Evolutionary conservation across 2,888 invertebrate species (phyloP).

Genomic region (Coleophora flavipennella): DNA sequence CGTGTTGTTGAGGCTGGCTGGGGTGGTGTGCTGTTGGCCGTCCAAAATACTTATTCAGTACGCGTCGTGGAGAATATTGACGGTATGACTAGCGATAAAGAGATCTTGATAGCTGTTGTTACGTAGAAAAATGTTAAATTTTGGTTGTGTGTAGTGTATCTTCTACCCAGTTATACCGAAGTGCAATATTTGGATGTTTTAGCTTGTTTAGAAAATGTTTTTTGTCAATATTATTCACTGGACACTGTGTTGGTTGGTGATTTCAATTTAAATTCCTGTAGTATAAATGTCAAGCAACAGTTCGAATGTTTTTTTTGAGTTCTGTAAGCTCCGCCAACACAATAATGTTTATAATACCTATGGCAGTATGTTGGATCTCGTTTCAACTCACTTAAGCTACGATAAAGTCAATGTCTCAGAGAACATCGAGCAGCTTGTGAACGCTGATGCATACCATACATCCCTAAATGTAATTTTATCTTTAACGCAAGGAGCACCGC

Average conservation of each 20-base stretch:
- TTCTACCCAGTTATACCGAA: too few relatives aligned
- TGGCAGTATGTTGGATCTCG: background rate
- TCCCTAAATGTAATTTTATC: too few relatives aligned
- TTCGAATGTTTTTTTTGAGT: background rate
- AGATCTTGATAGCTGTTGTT: constrained; percentile 6
- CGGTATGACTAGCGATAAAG: constrained; percentile 2
- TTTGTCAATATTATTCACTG: constrained; percentile 2
- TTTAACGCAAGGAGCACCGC: too few relatives aligned
- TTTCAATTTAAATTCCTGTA: constrained; percentile 3
- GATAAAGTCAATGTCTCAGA: too few relatives aligned
- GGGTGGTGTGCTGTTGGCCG: constrained; percentile 7
- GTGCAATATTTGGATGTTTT: constrained; percentile 2
- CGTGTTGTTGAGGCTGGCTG: background rate
- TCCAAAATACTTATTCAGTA: background rate
- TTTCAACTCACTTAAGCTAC: background rate
- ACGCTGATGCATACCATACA: too few relatives aligned
- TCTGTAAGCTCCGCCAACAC: background rate
- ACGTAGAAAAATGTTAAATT: background rate
- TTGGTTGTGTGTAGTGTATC: too few relatives aligned
- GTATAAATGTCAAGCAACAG: background rate
- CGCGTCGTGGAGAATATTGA: background rate
- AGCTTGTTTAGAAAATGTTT: constrained; percentile 1
- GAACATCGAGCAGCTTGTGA: too few relatives aligned
- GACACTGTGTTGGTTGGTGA: background rate
- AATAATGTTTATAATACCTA: background rate